Percentiles rank a stretch among this genome's conserved stretches.
These are phyloP conservation scores for Palythoa heliodiscus DNA, from an alignment of 92 coral and sea anemone genomes.

Conservation along the genomic window DNA sequence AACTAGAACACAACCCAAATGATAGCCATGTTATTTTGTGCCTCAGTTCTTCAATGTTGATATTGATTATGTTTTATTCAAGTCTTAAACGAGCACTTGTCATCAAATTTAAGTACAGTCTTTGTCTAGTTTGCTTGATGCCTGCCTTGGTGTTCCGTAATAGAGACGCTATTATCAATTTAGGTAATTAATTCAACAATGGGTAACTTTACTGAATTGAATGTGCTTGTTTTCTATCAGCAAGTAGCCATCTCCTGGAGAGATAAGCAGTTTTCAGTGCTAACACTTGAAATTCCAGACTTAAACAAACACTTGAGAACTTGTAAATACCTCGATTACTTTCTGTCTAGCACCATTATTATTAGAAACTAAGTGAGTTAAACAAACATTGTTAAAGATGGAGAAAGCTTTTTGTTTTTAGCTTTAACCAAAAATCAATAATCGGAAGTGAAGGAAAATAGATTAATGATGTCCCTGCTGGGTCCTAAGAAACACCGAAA, in stretches of 20 bases:
- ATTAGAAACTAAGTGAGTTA: not conserved
- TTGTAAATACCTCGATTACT: conserved; percentile 34
- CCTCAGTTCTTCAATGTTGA: not conserved
- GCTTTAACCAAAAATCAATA: not conserved
- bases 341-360: conserved; percentile 11
- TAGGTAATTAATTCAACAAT: conserved; percentile 33
- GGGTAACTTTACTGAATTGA: not conserved
- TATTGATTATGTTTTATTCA: not conserved
- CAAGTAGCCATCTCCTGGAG: conserved; percentile 32
- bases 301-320: conserved; percentile 29
- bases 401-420: not conserved
- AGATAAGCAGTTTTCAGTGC: conserved; percentile 32
- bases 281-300: conserved; percentile 33
- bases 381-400: not conserved
- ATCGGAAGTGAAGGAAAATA: conserved; percentile 4
- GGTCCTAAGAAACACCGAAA: not conserved
- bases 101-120: not conserved
- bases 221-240: conserved; percentile 39
- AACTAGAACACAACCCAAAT: not conserved
- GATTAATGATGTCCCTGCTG: conserved; percentile 37
- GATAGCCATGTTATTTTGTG: not conserved
- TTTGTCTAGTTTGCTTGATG: not conserved
- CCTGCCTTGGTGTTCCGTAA: conserved; percentile 9
- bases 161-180: conserved; percentile 24
- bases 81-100: not conserved